phyloP scores from a whole-genome alignment of 1,140 invertebrate genomes.

The Drosophila kurseongensis region DNA sequence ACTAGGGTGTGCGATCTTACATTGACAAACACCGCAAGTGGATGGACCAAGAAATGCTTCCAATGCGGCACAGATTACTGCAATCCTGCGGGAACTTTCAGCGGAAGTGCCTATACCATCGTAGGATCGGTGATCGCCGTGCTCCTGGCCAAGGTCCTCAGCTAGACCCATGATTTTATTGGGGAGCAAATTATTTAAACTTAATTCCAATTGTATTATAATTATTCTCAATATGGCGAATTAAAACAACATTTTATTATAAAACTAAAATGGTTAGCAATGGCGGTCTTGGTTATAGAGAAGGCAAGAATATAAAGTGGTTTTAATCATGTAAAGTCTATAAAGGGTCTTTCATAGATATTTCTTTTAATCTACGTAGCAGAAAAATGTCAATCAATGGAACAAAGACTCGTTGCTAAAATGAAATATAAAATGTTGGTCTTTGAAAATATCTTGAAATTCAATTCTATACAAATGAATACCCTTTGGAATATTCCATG shows the following conservation, averaged over 20 bases:
- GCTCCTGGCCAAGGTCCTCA: constrained; percentile 45
- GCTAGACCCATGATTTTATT: constrained; percentile 1
- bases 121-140: constrained; percentile 31
- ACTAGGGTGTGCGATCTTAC: constrained; percentile 22
- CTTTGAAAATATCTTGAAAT: no score
- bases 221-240: not conserved
- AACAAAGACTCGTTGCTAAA: no score
- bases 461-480: no score
- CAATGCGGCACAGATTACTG: constrained; percentile 38
- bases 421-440: no score
- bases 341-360: no score
- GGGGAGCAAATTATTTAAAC: not conserved
- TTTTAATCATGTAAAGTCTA: no score
- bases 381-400: no score
- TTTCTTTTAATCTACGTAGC: no score
- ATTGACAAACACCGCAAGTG: not conserved
- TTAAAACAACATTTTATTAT: not conserved
- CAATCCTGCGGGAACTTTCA: constrained; percentile 58
- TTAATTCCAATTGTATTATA: constrained; percentile 3
- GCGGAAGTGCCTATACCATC: constrained; percentile 54
- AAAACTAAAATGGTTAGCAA: no score
- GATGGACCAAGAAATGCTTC: not conserved
- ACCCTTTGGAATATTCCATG: no score
- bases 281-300: no score
- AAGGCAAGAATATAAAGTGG: no score